Evolutionary conservation across 2,113 vertebrate genomes (phyloP), one percentile per base, ranked within the genome.

Genomic region (Myotis brandtii): DNA sequence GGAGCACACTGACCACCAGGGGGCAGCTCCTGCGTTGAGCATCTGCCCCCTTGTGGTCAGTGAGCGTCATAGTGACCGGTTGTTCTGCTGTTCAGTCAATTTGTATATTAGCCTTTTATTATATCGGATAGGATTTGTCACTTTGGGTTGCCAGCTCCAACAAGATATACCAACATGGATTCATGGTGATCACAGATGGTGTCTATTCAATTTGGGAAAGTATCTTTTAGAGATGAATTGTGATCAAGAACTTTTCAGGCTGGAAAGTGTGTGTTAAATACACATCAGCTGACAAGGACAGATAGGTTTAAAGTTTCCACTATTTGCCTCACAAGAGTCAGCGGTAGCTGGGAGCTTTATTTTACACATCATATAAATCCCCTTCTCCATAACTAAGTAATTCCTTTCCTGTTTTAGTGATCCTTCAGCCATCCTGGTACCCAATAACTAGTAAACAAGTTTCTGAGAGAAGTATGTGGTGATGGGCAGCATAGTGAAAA

Each of bases 401-500:
- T 54, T 37, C 30, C 56, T 87, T 93, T 91, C 79, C 66, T 88
- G 12, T 76, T 46, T 76, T 54, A 90, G 81, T 76, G 81, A 54
- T 66, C 69, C 69, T 93, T 54, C 43, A 43, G 48, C 54, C 59
- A 76, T 64, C 46, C 91, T 73, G 59, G n/a, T 62, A 85, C 80
- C 70, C 25, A 73, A 17, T 66, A 82, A 82, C 25, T 27, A 86
- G 40, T 72, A 73, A 75, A 86, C 37, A 91, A 56, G n/a, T 73
- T 94, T 84, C 89, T 90, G 64, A 83, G 52, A 94, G 83, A 92
- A 91, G 17, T 43, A 88, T n/a, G 83, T 92, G 62, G 69, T 92
- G 54, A 50, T 75, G 34, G 46, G 66, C 80, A 81, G 25, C 30
- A 40, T 3, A 69, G 72, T 66, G 32, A 89, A 95, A 86, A 95